These are phyloP conservation scores for Rhaphigaster nebulosa DNA, from an alignment of 2,888 invertebrate genomes.

Conservation along the genomic window DNA sequence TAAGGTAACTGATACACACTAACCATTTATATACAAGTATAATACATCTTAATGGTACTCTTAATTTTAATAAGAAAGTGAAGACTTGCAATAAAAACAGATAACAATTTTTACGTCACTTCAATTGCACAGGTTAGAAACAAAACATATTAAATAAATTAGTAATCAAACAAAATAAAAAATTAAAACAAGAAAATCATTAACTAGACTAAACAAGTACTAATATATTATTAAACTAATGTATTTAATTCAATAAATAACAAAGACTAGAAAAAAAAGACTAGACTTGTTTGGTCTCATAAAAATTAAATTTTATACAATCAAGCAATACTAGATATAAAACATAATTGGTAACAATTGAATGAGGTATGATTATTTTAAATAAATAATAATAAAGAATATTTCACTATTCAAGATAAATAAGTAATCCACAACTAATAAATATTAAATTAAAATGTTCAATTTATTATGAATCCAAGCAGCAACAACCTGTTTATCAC, in stretches of 20 bases:
- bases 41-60: background rate
- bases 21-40: background rate
- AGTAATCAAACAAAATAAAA: background rate
- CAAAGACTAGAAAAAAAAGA: constrained; percentile 45
- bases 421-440: background rate
- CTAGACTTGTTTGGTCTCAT: constrained; percentile 30
- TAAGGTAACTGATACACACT: background rate
- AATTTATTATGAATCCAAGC: background rate
- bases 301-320: background rate
- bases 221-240: background rate
- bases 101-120: background rate
- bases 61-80: background rate
- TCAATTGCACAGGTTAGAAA: constrained; percentile 8
- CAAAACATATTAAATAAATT: background rate
- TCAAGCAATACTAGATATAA: background rate
- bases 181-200: background rate
- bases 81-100: background rate
- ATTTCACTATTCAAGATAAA: background rate
- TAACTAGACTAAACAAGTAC: background rate
- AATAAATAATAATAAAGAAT: constrained; percentile 18
- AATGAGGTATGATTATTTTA: constrained; percentile 16
- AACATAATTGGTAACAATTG: constrained; percentile 1
- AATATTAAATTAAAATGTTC: background rate
- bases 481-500: background rate
- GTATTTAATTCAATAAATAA: constrained; percentile 22